Evolutionary conservation across 2,797 vertebrate species (phyloP).

Genomic region (Gymnodraco acuticeps): DNA sequence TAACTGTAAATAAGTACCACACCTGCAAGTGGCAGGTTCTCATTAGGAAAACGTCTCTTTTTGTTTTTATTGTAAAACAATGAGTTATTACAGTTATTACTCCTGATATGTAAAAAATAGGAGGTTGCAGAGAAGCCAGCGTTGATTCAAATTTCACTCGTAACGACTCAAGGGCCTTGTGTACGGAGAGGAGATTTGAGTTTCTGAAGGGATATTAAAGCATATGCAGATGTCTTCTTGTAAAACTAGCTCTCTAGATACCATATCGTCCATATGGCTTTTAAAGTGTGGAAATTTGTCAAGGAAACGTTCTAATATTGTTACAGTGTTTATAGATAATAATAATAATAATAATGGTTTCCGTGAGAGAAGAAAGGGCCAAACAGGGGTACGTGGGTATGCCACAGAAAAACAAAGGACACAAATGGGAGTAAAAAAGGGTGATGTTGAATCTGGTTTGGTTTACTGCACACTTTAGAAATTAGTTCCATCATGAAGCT

Average conservation of each 20-base stretch:
- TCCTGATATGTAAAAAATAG: slow-evolving; percentile 1
- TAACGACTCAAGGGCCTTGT: slow-evolving; percentile 10
- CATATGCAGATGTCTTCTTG: slow-evolving; percentile 44
- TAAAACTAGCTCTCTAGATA: slow-evolving; percentile 21
- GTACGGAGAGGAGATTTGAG: slow-evolving; percentile 13
- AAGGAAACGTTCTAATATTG: slow-evolving; percentile 16
- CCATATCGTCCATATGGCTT: slow-evolving; percentile 29
- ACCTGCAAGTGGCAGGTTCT: slow-evolving; percentile 13
- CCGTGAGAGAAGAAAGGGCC: slow-evolving; percentile 30
- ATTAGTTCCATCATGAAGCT: slow-evolving; percentile 79
- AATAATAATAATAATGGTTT: slow-evolving; percentile 40
- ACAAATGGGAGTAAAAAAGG: slow-evolving; percentile 21
- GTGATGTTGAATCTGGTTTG: slow-evolving; percentile 73
- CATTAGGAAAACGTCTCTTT: not conserved
- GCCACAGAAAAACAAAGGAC: slow-evolving; percentile 41
- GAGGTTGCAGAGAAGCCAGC: not conserved
- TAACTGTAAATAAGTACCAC: slow-evolving; percentile 48
- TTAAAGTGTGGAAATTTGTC: slow-evolving; percentile 30
- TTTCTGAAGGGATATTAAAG: slow-evolving; percentile 25
- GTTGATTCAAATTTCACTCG: not conserved
- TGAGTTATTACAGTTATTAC: slow-evolving; percentile 11
- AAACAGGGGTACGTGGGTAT: slow-evolving; percentile 20
- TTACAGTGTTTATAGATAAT: slow-evolving; percentile 36
- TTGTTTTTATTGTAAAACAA: slow-evolving; percentile 16
- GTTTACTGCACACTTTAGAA: slow-evolving; percentile 78